Base-by-base conservation (phyloP, 2,113 vertebrate genomes). In the Otolemur garnettii region DNA sequence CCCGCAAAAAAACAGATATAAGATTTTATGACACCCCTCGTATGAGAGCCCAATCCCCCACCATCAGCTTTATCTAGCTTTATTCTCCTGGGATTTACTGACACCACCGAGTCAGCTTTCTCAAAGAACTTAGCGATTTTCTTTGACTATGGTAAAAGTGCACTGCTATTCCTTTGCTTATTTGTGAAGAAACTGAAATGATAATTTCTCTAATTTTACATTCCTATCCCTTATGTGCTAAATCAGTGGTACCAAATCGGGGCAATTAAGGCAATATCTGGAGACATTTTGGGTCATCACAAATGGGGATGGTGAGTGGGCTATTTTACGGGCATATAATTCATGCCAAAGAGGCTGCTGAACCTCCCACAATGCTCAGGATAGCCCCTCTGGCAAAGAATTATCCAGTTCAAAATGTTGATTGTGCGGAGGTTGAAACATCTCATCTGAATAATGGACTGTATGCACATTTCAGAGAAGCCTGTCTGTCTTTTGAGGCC, bases 1-100 rank as follows among this genome's bases (percentile, higher is more conserved):
- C 24, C 24, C 24, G 86, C 68, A 71, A 82, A 55, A 90, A 97
- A 87, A 74, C 74, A 95, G 90, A 85, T 90, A 79, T 17, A 74
- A 82, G 33, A 57, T 82, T 93, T 90, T 42, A 55, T 80, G 81
- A n/a, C 15, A 26, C n/a, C 24, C 55, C 22, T 59, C 75, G 50
- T 18, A 6, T 19, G 38, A 55, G 0, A 77, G 38, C 55, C 30
- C 19, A 33, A 50, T 7, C 15, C 17, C 42, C 42, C 9, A 5
- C 28, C 0, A 0, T 21, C 57, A 45, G 80, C 66, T 35, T 83
- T 68, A 38, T 4, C 60, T 75, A 42, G 4, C 60, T 28, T 81
- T 38, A 33, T 12, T 88, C 62, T 91, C 88, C 55, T 15, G 74
- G 26, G 12, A 62, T 57, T 33, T 72, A 91, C 19, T 75, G 64